Conservation (phyloP, 2,797 vertebrate species). For the Tinamus major region DNA sequence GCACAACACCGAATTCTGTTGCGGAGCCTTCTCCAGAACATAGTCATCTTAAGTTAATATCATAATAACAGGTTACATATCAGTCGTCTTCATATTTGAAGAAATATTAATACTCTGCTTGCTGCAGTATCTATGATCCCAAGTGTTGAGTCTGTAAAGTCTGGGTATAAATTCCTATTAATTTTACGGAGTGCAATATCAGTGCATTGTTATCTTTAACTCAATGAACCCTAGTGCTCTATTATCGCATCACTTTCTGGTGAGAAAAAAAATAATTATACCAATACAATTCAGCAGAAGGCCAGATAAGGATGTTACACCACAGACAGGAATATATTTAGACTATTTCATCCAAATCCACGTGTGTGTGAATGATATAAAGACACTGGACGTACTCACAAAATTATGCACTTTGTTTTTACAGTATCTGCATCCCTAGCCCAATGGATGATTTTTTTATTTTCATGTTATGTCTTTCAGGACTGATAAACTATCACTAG, state of each 20-base stretch:
- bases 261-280: background rate
- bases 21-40: background rate
- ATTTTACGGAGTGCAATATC: background rate
- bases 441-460: background rate
- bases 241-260: background rate
- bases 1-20: background rate
- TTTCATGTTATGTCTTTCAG: background rate
- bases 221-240: background rate
- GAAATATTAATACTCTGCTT: background rate
- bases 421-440: background rate
- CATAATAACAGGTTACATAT: background rate
- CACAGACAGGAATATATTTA: background rate
- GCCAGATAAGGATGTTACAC: background rate
- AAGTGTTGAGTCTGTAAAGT: background rate
- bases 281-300: background rate
- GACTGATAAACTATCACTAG: background rate
- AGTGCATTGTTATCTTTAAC: background rate
- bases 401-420: background rate
- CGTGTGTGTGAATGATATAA: rapidly evolving
- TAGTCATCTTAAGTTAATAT: background rate
- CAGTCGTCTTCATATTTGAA: background rate
- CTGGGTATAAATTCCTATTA: background rate
- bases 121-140: background rate
- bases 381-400: background rate
- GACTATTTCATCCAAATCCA: background rate